Base-by-base conservation (phyloP, 1,140 invertebrate species). In the Drosophila lowei region DNA sequence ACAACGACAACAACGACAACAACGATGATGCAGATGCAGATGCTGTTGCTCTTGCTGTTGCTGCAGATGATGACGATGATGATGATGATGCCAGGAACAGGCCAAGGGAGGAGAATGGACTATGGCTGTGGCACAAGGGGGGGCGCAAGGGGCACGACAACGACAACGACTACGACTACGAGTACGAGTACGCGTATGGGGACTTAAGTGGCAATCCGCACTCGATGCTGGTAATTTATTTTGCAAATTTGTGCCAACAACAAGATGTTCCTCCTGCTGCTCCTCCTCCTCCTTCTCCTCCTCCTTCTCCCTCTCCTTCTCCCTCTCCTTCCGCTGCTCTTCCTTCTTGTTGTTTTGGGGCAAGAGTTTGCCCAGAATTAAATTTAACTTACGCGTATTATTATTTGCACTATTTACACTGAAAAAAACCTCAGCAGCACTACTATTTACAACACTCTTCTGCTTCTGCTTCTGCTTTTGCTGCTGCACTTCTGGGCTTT, bases 341-440 rank as follows among this genome's bases (percentile, higher is more conserved):
- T 38, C 3, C 34, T 38, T 8, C 34, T 38, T 5, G 11, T 38
- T 38, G 3, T 11, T 38, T 38, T 38, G 48, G 38, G 56, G 57
- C 41, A 54, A 38, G 44, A 58, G 43, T 60, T 63, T 78, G 83
- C 78, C 78, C 81, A 79, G 68, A 88, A 84, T 79, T 88, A 88
- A 84, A 84, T 88, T 73, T 80, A 85, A 85, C 81, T 85, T 71
- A 71, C 67, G 54, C 67, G 67, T 71, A 71, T 71, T 77, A 77
- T 73, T 86, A 85, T 85, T 89, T 89, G 75, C 84, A 88, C 84
- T 88, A 90, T 90, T 75, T 90, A 90, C 86, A 90, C 86, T 90
- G 81, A 59, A 73, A 72, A 79, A 86, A 86, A 86, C 55, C 65
- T 65, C 16, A 21, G 18, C 42, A 59, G 41, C 38, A 46, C 41